Base-by-base conservation (phyloP, 2,888 invertebrate species). In the Saturnia pavonia region DNA sequence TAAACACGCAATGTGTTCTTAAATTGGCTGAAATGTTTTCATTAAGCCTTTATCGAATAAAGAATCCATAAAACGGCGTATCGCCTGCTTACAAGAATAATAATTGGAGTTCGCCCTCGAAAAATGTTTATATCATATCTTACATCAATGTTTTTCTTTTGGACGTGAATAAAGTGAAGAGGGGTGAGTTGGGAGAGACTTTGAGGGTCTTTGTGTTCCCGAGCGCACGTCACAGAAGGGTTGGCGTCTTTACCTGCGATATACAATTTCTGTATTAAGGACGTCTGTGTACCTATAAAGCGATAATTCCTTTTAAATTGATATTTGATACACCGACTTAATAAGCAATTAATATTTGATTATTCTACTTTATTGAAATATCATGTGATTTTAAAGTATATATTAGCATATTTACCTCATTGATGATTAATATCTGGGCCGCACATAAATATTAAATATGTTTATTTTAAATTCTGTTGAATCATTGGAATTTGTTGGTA, bases 131-230 rank as follows among this genome's bases (percentile, higher is more conserved):
- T 78, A 77, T 85, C 80, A 80, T 87, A 88, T 87, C 87, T 88
- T 80, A 83, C 82, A 86, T 88, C 82, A 88, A 87, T 87, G 85
- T 91, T 90, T 85, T 89, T 84, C 85, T 86, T 89, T 86, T 87
- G 80, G 88, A 82, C 80, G 78, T 77, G 85, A 84, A 85, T 85
- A 84, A 82, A 80, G 82, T 75, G 74, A 81, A 73, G 76, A 81
- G 81, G 77, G 85, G 82, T 82, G 85, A 82, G 80, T 75, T 70
- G 70, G 79, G 82, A 85, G 85, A 85, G 83, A 78, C 78, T 80
- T 73, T 73, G 78, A 80, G 79, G 80, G 85, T 79, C 83, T 88
- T 87, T 88, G 85, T 86, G 82, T 78, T 80, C 82, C 83, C 83
- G 80, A 70, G 74, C 71, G 72, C 75, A 72, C 79, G 77, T 74